Percentiles rank a stretch among this genome's conserved stretches.
These are phyloP conservation scores for Chironomus riparius DNA, from an alignment of 2,888 invertebrate genomes.

Conservation along the genomic window DNA sequence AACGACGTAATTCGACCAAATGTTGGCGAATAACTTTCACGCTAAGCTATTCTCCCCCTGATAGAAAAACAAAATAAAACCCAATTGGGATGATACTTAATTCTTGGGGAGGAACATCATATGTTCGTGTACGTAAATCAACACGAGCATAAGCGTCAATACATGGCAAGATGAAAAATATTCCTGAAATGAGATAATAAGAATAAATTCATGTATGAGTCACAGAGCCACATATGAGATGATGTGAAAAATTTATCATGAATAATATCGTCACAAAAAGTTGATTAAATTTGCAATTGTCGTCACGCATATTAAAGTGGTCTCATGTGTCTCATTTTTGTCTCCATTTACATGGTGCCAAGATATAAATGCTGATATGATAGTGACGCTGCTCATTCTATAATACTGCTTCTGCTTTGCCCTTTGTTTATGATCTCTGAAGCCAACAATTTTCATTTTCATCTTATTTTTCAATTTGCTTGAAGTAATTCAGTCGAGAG, in stretches of 20 bases:
- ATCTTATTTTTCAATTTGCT: conserved; percentile 4
- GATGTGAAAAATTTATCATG: not conserved
- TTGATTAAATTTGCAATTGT: conserved; percentile 1
- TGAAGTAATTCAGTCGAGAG: not conserved
- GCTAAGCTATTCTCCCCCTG: too few relatives aligned
- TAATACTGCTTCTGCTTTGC: not conserved
- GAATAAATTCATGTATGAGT: not conserved
- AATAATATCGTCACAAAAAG: not conserved
- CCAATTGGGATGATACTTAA: conserved; percentile 44
- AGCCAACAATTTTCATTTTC: not conserved
- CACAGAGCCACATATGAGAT: not conserved
- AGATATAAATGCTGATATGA: not conserved
- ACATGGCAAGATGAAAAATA: conserved; percentile 94
- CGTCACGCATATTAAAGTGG: conserved; percentile 10
- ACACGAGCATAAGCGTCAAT: conserved; percentile 91
- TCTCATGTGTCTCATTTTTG: conserved; percentile 12
- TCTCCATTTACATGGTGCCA: not conserved
- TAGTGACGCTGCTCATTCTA: too few relatives aligned
- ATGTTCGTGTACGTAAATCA: conserved; percentile 87
- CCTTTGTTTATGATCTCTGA: not conserved
- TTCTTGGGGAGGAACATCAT: conserved; percentile 97
- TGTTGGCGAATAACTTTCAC: too few relatives aligned
- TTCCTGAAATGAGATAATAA: conserved; percentile 50
- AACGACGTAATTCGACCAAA: too few relatives aligned
- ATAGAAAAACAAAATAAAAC: too few relatives aligned